Evolutionary conservation across 1,140 invertebrate genomes (phyloP).

Genomic region (Saccostrea glomerata): DNA sequence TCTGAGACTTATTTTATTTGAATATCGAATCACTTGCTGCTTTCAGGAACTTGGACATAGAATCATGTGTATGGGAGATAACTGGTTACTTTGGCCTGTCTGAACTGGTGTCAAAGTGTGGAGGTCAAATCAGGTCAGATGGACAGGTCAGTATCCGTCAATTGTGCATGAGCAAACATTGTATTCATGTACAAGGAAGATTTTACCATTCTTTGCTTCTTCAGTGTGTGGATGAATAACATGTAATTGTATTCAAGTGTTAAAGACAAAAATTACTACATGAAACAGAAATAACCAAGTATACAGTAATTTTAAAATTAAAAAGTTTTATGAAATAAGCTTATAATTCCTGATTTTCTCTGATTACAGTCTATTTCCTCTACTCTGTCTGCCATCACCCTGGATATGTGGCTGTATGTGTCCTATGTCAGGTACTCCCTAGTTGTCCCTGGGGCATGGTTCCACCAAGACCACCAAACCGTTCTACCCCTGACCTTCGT

Average conservation of each 20-base stretch:
- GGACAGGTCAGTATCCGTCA: constrained; percentile 71
- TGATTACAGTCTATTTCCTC: constrained; percentile 72
- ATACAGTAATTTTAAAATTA: too few species aligned
- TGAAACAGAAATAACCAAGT: too few species aligned
- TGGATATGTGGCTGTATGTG: constrained; percentile 77
- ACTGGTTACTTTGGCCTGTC: constrained; percentile 77
- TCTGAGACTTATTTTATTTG: neutral
- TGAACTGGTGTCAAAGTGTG: constrained; percentile 77
- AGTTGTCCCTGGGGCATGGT: constrained; percentile 73
- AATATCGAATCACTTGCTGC: constrained; percentile 28
- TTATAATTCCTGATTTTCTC: neutral
- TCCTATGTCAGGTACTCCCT: constrained; percentile 79
- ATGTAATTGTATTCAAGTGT: too few species aligned
- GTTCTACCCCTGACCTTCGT: constrained; percentile 77
- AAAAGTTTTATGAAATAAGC: too few species aligned
- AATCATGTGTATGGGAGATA: constrained; percentile 79
- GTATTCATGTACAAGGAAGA: too few species aligned
- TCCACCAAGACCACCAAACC: constrained; percentile 76
- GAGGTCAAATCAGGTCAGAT: constrained; percentile 74
- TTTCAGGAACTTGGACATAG: constrained; percentile 77
- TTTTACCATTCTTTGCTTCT: too few species aligned
- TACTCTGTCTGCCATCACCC: constrained; percentile 76
- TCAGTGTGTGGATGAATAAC: too few species aligned
- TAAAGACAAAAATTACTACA: too few species aligned
- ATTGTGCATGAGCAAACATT: too few species aligned